Base-by-base conservation (phyloP, 2,113 vertebrate species). In the Emberiza fucata region DNA sequence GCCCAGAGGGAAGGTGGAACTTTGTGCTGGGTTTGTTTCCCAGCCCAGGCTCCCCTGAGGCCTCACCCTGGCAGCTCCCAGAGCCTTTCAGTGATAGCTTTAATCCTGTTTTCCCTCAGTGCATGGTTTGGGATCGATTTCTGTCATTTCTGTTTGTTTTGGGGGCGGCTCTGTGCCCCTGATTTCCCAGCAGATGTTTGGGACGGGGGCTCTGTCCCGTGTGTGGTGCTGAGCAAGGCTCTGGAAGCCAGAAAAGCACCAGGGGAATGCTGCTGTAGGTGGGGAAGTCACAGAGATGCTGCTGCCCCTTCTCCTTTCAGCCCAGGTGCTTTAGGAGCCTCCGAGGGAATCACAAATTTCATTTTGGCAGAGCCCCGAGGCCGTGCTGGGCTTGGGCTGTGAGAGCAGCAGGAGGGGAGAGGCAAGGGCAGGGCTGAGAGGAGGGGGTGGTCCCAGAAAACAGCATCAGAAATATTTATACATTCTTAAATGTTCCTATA, bases 141-240 rank as follows among this genome's bases (percentile, higher is more conserved):
- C 78, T 94, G 70, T 70, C 94, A 50, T 21, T 57, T 23, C 33
- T n/a, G 40, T 90, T 95, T 82, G 69, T 29, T 93, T 81, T 81
- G 45, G 68, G 70, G 50, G 82, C 16, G 79, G 84, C 31, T 94
- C 71, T 12, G 29, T 0, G 22, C 5, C 9, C 7, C 65, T 59
- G 6, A 33, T 84, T 87, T 85, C 83, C 72, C 91, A 20, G 4
- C 31, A 28, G 61, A 14, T 39, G 0, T 12, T 23, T 25, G 6
- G 47, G 82, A 47, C 0, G 29, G 42, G 33, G 28, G 68, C 3
- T 51, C 42, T 63, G 77, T 16, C 6, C n/a, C 1, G 8, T 23
- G 1, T 9, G 31, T 14, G 45, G 0, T 21, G 47, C 11, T 51
- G 72, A 1, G 1, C 57, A 9, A 8, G 29, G 4, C 44, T 40